Evolutionary conservation across 2,888 invertebrate species (phyloP).

Genomic region (Heteromurus nitidus): DNA sequence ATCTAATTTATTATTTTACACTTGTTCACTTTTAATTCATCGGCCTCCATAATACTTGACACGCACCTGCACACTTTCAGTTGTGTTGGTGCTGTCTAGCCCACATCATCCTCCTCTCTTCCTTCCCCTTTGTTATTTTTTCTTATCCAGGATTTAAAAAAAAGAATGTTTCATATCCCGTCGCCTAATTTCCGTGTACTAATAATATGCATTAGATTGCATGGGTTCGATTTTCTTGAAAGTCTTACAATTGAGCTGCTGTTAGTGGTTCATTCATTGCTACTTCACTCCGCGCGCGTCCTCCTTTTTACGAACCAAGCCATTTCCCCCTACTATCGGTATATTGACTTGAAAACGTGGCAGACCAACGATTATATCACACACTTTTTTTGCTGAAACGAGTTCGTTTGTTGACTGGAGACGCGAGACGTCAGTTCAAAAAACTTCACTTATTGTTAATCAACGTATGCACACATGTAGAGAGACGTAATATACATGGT

Average conservation of each 20-base stretch:
- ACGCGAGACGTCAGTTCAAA: too few relatives aligned
- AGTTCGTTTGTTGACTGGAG: conserved; percentile 10
- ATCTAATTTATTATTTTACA: conserved; percentile 16
- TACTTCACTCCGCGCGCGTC: conserved; percentile 16
- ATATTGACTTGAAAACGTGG: conserved; percentile 43
- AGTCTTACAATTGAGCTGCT: conserved; percentile 59
- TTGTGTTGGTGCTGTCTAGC: conserved; percentile 10
- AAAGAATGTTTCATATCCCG: neutral
- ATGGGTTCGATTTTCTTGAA: conserved; percentile 18
- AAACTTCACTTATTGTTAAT: neutral
- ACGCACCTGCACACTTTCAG: conserved; percentile 27
- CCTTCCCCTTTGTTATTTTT: neutral
- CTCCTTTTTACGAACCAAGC: neutral
- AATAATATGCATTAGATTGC: neutral
- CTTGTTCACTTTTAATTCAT: conserved; percentile 40
- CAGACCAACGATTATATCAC: conserved; percentile 65
- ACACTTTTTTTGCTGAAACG: conserved; percentile 48
- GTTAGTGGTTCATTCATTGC: conserved; percentile 21
- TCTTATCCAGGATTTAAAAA: neutral
- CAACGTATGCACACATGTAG: neutral
- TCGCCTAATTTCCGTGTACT: neutral
- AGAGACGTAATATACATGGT: too few relatives aligned
- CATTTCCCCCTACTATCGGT: neutral
- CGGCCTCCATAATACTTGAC: conserved; percentile 12
- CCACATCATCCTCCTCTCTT: neutral